Evolutionary conservation across 2,797 vertebrate species (phyloP), one percentile per base, ranked within the genome.

Genomic region (Pipistrellus pipistrellus): DNA sequence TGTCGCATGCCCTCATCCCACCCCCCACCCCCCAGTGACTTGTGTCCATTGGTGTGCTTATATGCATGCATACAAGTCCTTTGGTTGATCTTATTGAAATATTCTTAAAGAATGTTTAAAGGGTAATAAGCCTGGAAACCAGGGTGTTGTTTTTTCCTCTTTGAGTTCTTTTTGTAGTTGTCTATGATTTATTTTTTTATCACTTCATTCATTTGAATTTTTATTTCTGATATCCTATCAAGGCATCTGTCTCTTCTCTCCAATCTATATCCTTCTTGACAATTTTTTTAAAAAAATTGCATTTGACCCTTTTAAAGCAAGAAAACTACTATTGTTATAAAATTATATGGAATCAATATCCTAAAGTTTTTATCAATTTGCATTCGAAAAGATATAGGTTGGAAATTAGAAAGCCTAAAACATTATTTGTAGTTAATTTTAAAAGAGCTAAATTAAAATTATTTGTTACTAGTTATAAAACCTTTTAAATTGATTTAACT

Each of bases 331-430:
- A 14, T 72, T 94, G 20, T 38, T 20, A 55, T 30, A 75, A 77
- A 59, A 73, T 84, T 53, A 25, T 53, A 46, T 96, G 38, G 75
- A 77, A 81, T 96, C 71, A 95, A 4, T 95, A 76, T 85, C 38
- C 32, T 94, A 77, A 95, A 95, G 73, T 95, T 96, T 96, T 96
- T 93, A 88, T 95, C 90, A 76, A 71, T 83, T 94, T 97, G 80
- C 96, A 89, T 97, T 91, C 75, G 88, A 35, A 94, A 38, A 92
- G 80, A 41, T 87, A 0, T 94, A 90, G 77, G 84, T 88, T 87
- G 89, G 23, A 93, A 95, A 90, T 84, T 87, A 91, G 78, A 48
- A 94, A 96, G 1, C 88, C 90, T 96, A 86, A 96, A 96, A 92
- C n/a, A 93, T 83, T 76, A 92, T 96, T 96, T 93, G 87, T 95